Evolutionary conservation across 2,797 vertebrate genomes (phyloP).

Genomic region (Halcyon badia): DNA sequence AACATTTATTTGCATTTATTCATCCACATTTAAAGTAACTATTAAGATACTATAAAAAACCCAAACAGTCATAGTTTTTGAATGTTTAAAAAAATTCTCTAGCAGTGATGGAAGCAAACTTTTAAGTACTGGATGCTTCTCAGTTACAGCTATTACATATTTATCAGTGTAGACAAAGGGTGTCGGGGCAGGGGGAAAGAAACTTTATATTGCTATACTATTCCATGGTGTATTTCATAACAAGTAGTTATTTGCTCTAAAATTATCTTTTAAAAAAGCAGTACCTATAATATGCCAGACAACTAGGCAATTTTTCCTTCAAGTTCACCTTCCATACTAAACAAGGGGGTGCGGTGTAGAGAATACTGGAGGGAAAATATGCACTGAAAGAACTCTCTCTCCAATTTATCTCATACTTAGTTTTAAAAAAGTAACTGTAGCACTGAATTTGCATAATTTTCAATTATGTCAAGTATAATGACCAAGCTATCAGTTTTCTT

Average conservation of each 20-base stretch:
- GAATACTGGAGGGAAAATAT: background rate
- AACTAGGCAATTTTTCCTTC: background rate
- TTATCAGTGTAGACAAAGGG: background rate
- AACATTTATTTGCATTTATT: background rate
- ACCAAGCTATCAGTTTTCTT: background rate
- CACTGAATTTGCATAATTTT: background rate
- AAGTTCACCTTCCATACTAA: constrained; percentile 1
- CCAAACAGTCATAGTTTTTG: background rate
- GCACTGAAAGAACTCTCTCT: background rate
- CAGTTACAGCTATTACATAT: background rate
- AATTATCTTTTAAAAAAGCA: background rate
- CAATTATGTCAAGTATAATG: background rate
- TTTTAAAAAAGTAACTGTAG: background rate
- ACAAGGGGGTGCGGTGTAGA: background rate
- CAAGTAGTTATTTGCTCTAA: background rate
- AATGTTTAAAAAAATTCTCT: background rate
- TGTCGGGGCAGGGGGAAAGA: background rate
- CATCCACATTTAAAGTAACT: background rate
- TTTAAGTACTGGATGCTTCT: background rate
- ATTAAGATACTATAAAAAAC: background rate
- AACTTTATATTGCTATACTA: background rate
- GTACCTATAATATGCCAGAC: background rate
- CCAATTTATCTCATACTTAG: background rate
- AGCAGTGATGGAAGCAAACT: background rate
- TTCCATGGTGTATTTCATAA: background rate